Percentiles rank a stretch among this genome's conserved stretches.
phyloP scores from a whole-genome alignment of 53 echinoderm and acorn worm species.

The Actinopyga echinites region DNA sequence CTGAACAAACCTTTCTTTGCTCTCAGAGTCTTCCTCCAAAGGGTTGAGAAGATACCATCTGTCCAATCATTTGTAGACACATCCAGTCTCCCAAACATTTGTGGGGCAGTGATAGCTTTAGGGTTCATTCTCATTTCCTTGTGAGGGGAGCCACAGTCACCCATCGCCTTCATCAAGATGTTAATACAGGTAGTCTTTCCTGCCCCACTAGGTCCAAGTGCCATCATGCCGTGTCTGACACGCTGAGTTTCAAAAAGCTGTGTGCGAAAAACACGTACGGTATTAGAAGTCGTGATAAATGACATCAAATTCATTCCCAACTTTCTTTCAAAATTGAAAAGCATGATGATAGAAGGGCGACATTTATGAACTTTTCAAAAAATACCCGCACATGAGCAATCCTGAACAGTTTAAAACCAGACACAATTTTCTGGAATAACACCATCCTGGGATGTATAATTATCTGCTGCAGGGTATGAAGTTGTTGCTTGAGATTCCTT shows the following conservation, averaged over 20 bases:
- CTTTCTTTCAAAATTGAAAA: too few relatives aligned
- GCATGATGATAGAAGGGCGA: too few relatives aligned
- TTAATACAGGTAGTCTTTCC: slow-evolving; percentile 97
- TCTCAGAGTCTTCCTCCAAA: slow-evolving; percentile 95
- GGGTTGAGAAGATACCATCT: slow-evolving; percentile 98
- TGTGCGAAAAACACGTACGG: too few relatives aligned
- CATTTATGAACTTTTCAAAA: too few relatives aligned
- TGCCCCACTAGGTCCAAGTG: slow-evolving; percentile 94
- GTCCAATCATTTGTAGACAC: slow-evolving; percentile 99
- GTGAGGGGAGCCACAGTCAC: slow-evolving; percentile 92
- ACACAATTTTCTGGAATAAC: too few relatives aligned
- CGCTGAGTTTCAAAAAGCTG: slow-evolving; percentile 97
- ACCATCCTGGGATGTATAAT: too few relatives aligned
- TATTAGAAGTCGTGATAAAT: not conserved
- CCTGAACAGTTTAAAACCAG: too few relatives aligned
- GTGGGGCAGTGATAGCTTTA: slow-evolving; percentile 97
- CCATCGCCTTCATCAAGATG: slow-evolving; percentile 99
- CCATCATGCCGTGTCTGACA: slow-evolving; percentile 99
- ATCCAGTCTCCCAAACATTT: slow-evolving; percentile 98
- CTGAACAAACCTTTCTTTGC: slow-evolving; percentile 80
- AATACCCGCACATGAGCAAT: too few relatives aligned
- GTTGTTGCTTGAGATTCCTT: too few relatives aligned
- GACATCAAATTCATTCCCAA: not conserved
- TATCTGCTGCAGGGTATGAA: too few relatives aligned
- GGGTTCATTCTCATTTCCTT: slow-evolving; percentile 98